phyloP scores from a whole-genome alignment of 2,797 vertebrate species.

The Pitangus sulphuratus region DNA sequence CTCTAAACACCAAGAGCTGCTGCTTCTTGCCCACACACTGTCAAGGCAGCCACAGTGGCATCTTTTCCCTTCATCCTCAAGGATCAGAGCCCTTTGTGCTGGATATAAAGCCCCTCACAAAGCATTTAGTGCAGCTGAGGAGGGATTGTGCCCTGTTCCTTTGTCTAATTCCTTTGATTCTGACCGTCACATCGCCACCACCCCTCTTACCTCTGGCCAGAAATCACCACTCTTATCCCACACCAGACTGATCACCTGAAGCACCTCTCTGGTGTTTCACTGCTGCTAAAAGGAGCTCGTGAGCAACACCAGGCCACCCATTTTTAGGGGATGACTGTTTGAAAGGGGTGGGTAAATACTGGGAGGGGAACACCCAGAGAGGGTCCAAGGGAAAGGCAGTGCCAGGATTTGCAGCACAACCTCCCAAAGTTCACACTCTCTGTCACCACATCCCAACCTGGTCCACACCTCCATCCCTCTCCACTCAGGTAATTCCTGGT shows the following conservation, averaged over 20 bases:
- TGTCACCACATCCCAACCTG: not conserved
- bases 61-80: not conserved
- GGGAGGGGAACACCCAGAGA: not conserved
- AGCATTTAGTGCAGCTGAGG: not conserved
- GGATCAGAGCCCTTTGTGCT: rapidly evolving
- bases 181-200: not conserved
- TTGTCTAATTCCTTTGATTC: not conserved
- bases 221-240: not conserved
- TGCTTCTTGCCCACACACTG: not conserved
- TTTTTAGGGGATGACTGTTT: not conserved
- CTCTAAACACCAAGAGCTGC: not conserved
- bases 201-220: not conserved
- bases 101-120: not conserved
- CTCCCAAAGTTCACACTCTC: rapidly evolving
- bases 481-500: not conserved
- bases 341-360: not conserved
- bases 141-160: not conserved
- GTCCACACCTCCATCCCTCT: rapidly evolving
- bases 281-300: not conserved
- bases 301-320: not conserved
- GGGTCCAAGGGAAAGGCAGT: too few species aligned
- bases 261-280: not conserved
- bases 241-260: not conserved
- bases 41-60: rapidly evolving
- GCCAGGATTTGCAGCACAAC: not conserved